A percentile compares a stretch with the other conserved stretches of the same genome.
Evolutionary conservation across 2,797 vertebrate genomes (phyloP).

Genomic region (Coregonus sp.): DNA sequence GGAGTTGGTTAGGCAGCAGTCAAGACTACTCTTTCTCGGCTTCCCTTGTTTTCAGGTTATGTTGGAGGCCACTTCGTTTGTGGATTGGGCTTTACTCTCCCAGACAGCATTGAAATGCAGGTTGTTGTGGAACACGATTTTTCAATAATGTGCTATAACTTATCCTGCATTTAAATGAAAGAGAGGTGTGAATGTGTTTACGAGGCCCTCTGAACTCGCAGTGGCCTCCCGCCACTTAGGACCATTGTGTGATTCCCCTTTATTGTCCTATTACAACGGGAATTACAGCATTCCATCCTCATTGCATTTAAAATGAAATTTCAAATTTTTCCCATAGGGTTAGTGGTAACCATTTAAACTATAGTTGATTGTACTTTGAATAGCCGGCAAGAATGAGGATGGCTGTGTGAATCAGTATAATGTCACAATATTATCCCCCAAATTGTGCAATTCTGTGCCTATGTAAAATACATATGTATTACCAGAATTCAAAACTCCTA

Average conservation of each 20-base stretch:
- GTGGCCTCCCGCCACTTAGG: conserved; percentile 38
- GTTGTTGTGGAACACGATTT: conserved; percentile 63
- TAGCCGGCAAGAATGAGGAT: not conserved
- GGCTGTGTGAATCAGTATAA: conserved; percentile 44
- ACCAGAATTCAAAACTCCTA: conserved; percentile 42
- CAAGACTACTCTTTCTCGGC: not conserved
- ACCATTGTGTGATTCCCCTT: conserved; percentile 68
- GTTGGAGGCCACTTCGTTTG: conserved; percentile 58
- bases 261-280: conserved; percentile 74
- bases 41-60: not conserved
- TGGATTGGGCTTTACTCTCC: conserved; percentile 71
- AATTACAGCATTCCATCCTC: conserved; percentile 64
- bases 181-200: conserved; percentile 80
- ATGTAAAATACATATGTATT: conserved; percentile 58
- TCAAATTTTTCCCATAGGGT: conserved; percentile 48
- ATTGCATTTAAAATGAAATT: conserved; percentile 69
- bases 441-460: conserved; percentile 46
- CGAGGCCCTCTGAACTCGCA: conserved; percentile 66
- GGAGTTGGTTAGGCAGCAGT: not conserved
- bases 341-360: not conserved
- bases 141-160: conserved; percentile 77
- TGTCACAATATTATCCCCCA: conserved; percentile 43
- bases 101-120: conserved; percentile 81
- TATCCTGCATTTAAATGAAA: conserved; percentile 78
- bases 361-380: not conserved